These are phyloP conservation scores for Eunapius fragilis DNA, from an alignment of 37 sponge, comb jelly and placozoan genomes.

Conservation along the genomic window DNA sequence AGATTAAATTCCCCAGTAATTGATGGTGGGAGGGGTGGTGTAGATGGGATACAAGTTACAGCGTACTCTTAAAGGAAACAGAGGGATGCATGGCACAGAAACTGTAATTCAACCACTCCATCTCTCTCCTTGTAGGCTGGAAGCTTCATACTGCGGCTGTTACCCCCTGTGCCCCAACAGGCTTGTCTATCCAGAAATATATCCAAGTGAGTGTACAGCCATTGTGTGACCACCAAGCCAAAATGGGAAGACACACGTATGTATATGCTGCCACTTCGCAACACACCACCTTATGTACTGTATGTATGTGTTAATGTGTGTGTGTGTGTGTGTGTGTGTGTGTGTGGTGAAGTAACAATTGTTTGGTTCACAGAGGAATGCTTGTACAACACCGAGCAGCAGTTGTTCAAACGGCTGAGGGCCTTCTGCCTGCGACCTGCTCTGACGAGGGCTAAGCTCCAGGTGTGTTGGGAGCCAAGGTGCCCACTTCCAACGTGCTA, in stretches of 20 bases:
- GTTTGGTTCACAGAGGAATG: constrained; percentile 54
- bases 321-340: background rate
- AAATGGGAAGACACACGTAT: no score
- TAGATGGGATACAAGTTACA: no score
- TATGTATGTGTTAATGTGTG: background rate
- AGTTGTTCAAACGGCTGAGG: constrained; percentile 79
- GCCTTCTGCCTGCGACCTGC: constrained; percentile 73
- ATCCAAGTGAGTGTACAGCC: constrained; percentile 51
- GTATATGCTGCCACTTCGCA: no score
- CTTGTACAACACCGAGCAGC: constrained; percentile 84
- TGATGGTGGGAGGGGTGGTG: no score
- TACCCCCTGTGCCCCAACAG: constrained; percentile 91
- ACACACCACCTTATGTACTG: no score
- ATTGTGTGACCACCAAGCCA: no score
- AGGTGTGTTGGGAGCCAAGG: no score
- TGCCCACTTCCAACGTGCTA: no score
- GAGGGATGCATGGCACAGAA: background rate
- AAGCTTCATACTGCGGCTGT: constrained; percentile 80
- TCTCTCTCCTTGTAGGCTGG: constrained; percentile 56
- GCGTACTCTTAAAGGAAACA: no score
- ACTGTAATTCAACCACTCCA: background rate
- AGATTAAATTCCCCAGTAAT: no score
- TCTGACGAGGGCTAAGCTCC: constrained; percentile 22
- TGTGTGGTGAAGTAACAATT: no score
- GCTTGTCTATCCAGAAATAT: constrained; percentile 93